Evolutionary conservation across 1,140 invertebrate genomes (phyloP).

Genomic region (Manduca sexta): DNA sequence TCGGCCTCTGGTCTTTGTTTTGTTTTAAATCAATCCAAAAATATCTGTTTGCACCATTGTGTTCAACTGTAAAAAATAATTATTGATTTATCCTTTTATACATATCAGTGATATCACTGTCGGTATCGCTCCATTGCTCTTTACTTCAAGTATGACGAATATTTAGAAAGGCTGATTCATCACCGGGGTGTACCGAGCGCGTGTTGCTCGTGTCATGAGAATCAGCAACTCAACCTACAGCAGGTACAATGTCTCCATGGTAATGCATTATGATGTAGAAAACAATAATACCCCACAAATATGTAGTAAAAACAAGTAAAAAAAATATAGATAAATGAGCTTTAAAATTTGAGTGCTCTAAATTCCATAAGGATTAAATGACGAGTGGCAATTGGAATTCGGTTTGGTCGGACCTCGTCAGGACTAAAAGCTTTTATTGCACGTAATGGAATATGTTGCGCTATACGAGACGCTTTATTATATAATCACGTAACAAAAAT

Average conservation of each 20-base stretch:
- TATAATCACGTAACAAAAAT: not conserved
- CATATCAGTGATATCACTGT: constrained; percentile 32
- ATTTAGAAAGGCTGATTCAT: constrained; percentile 47
- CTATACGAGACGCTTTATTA: not conserved
- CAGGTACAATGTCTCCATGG: constrained; percentile 50
- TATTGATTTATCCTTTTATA: not conserved
- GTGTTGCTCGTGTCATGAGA: constrained; percentile 31
- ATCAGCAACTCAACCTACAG: constrained; percentile 28
- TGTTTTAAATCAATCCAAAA: not conserved
- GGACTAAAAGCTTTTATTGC: constrained; percentile 6
- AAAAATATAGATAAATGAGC: constrained; percentile 42
- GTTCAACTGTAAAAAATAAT: too few relatives aligned
- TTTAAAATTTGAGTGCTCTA: constrained; percentile 43
- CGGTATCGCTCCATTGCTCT: constrained; percentile 22
- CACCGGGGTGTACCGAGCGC: constrained; percentile 18
- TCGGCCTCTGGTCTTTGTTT: not conserved
- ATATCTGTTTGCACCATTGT: not conserved
- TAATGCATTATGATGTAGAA: constrained; percentile 38
- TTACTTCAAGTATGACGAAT: constrained; percentile 11
- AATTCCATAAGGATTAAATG: constrained; percentile 23
- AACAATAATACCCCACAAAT: constrained; percentile 44
- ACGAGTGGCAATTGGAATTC: constrained; percentile 30
- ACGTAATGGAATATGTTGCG: too few relatives aligned
- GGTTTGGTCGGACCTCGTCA: not conserved
- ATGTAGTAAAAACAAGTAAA: too few relatives aligned